Evolutionary conservation across 2,113 vertebrate genomes (phyloP).

Genomic region (Raja brachyura): DNA sequence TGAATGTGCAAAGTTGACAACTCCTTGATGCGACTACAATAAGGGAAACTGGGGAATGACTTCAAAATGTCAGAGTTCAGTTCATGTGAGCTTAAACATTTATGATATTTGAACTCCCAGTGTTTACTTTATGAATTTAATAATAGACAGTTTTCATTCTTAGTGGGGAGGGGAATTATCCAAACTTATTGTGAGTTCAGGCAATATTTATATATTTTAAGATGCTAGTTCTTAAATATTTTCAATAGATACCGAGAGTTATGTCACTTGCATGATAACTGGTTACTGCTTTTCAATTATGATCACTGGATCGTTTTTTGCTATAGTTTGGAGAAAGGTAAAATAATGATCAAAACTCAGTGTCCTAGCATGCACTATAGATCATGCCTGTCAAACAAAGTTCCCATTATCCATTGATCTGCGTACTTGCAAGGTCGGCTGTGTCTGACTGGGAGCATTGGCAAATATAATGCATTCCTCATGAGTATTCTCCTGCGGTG

Average conservation of each 20-base stretch:
- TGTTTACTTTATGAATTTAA: background rate
- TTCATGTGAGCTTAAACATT: background rate
- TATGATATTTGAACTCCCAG: background rate
- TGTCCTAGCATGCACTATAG: background rate
- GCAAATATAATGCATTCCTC: too few species aligned
- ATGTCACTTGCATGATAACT: too few species aligned
- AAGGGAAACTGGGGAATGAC: background rate
- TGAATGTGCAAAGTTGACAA: background rate
- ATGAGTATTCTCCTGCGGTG: too few species aligned
- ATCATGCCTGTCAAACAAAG: too few species aligned
- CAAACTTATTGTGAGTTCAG: background rate
- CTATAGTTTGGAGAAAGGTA: background rate
- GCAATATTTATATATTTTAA: background rate
- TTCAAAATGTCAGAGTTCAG: background rate
- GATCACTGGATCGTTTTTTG: background rate
- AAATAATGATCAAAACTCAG: background rate
- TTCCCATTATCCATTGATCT: too few species aligned
- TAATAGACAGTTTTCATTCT: background rate
- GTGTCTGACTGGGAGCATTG: too few species aligned
- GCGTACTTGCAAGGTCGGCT: too few species aligned
- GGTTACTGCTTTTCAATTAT: background rate
- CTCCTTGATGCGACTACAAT: background rate
- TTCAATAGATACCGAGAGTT: background rate
- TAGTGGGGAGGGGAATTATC: background rate
- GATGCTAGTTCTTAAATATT: background rate